Evolutionary conservation across 2,113 vertebrate genomes (phyloP), one percentile per base, ranked within the genome.

Genomic region (Hypanus sabinus): DNA sequence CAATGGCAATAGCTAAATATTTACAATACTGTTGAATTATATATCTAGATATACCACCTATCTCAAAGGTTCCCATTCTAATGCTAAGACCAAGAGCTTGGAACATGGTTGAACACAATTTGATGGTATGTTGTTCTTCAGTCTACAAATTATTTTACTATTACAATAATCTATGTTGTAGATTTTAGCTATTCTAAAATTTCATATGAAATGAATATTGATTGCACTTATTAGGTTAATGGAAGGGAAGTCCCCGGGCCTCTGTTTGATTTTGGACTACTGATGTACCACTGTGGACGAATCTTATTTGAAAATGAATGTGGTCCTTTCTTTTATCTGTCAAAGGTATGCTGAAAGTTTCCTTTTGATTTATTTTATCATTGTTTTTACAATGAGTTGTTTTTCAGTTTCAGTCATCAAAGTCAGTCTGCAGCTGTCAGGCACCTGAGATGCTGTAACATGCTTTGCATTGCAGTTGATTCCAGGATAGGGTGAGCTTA

Each of bases 51-150:
- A 95, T 94, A 90, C 97, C 96, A n/a, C 94, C 95, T n/a, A 95
- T 97, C 93, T 96, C 96, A 94, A 95, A 96, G 94, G 96, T 95
- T n/a, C 97, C 96, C 0, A 94, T 97, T 93, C 96, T 98, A 94
- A 98, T 97, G 97, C 96, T 97, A 30, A 96, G 97, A 7, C 97
- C 97, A 6, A 96, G 97, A 70, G 97, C 97, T 14, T 97, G 97
- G 97, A 97, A 97, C 94, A 97, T 97, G 97, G 96, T 96, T 76
- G 97, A 97, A 73, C 96, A 97, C 95, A 96, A 96, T 88, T 94
- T 97, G 95, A 96, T 97, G 97, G 97, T 97, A 96, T 60, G 70
- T 60, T 73, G 18, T 24, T 68, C 24, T 18, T 55, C 87, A 18
- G 9, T 71, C 27, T 70, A 24, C 3, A 30, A 93, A 5, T 18